A percentile compares a stretch with the other conserved stretches of the same genome.
Evolutionary conservation across 2,797 vertebrate species (phyloP).

Genomic region (Pseudomugil tenellus): DNA sequence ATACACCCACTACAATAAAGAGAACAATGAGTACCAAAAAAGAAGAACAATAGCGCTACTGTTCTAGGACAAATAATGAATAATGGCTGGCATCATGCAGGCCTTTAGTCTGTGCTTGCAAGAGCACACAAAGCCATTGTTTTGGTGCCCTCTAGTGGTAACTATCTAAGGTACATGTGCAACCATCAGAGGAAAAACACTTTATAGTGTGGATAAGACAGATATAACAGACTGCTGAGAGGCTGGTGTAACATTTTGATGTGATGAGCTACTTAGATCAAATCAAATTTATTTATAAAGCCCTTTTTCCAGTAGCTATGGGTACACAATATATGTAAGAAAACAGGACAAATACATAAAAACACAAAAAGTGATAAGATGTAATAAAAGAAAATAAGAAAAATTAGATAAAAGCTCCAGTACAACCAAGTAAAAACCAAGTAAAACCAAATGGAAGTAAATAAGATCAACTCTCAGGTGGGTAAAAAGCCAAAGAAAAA

Average conservation of each 20-base stretch:
- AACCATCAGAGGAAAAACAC: neutral
- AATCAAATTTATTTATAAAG: too few relatives aligned
- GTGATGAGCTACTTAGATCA: neutral
- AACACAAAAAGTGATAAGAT: too few relatives aligned
- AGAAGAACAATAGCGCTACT: slow-evolving; percentile 61
- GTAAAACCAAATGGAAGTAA: too few relatives aligned
- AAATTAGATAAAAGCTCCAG: too few relatives aligned
- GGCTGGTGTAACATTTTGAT: neutral
- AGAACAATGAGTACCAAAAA: slow-evolving; percentile 46
- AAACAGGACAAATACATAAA: too few relatives aligned
- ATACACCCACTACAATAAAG: slow-evolving; percentile 43
- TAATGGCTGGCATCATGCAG: slow-evolving; percentile 46
- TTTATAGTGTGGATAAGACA: neutral
- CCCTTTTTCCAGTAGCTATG: too few relatives aligned
- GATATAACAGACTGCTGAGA: neutral
- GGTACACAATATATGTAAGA: too few relatives aligned
- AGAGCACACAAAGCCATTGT: slow-evolving; percentile 1
- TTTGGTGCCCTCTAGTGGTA: slow-evolving; percentile 57
- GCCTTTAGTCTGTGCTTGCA: slow-evolving; percentile 12
- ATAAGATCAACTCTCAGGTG: too few relatives aligned
- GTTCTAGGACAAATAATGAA: slow-evolving; percentile 62
- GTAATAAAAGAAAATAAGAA: too few relatives aligned
- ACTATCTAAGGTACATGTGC: neutral
- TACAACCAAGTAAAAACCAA: too few relatives aligned
- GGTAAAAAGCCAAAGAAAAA: too few relatives aligned